Conservation (phyloP, 2,797 vertebrate genomes). For the Momotus momota region DNA sequence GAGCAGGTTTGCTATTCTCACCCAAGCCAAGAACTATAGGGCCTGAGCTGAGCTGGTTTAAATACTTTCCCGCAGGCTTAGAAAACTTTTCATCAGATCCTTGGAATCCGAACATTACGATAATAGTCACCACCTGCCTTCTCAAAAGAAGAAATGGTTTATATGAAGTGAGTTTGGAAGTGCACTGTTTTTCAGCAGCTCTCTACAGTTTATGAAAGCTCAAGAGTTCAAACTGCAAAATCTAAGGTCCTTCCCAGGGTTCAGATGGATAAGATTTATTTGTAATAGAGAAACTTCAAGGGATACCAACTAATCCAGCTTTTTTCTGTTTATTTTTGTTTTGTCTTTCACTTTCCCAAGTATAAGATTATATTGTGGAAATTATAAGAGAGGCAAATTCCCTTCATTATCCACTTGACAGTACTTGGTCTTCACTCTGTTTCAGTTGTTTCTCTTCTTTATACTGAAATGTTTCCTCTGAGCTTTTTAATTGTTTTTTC, state of each 20-base stretch:
- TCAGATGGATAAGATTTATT: not conserved
- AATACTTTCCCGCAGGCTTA: not conserved
- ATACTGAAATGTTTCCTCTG: not conserved
- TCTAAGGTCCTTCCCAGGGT: not conserved
- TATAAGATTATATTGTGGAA: not conserved
- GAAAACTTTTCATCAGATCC: not conserved
- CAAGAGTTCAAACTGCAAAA: not conserved
- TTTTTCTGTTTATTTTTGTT: conserved; percentile 4
- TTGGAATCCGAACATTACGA: not conserved
- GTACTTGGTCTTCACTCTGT: not conserved
- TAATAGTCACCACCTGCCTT: not conserved
- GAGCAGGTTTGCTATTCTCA: not conserved
- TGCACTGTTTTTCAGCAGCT: not conserved
- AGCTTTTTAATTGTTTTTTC: not conserved
- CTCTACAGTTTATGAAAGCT: not conserved
- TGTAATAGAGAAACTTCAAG: not conserved
- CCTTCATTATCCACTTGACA: not conserved
- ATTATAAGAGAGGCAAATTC: not conserved
- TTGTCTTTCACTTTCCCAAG: not conserved
- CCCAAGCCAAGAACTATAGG: not conserved
- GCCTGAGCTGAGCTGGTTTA: not conserved
- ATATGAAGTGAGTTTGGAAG: not conserved
- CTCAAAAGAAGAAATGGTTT: not conserved
- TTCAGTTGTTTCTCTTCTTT: not conserved
- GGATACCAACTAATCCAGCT: not conserved